Evolutionary conservation across 2,888 invertebrate genomes (phyloP).

Genomic region (Phorcus lineatus): DNA sequence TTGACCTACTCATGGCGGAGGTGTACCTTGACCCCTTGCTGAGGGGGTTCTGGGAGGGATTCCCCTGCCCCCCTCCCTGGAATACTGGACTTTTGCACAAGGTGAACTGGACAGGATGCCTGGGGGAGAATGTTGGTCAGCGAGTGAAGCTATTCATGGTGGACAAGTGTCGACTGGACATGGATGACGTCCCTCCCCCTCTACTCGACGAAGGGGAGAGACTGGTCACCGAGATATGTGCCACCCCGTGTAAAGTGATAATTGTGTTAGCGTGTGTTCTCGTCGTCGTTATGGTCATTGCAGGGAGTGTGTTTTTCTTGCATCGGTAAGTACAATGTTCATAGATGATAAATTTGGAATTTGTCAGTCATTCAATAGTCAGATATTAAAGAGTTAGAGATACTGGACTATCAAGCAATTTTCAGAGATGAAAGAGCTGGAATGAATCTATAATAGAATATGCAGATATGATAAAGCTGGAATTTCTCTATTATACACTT

Average conservation of each 20-base stretch:
- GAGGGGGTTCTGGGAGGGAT: conserved; percentile 46
- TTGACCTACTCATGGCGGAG: conserved; percentile 32
- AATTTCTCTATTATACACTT: too few species aligned
- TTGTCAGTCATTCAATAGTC: too few species aligned
- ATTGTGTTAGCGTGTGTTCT: conserved; percentile 40
- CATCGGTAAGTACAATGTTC: conserved; percentile 37
- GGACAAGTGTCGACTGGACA: conserved; percentile 47
- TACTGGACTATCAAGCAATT: too few species aligned
- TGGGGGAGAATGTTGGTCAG: conserved; percentile 44
- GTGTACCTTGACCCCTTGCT: conserved; percentile 42
- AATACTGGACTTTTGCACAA: conserved; percentile 42
- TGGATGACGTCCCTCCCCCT: conserved; percentile 26
- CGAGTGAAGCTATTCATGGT: conserved; percentile 45
- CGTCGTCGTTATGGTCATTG: conserved; percentile 37
- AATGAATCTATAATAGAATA: too few species aligned
- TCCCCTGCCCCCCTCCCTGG: conserved; percentile 54
- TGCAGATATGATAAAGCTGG: too few species aligned
- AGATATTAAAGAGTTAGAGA: background rate
- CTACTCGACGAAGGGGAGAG: conserved; percentile 28
- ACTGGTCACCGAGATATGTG: conserved; percentile 39
- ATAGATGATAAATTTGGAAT: too few species aligned
- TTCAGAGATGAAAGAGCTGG: too few species aligned
- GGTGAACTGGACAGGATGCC: conserved; percentile 51
- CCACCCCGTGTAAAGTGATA: conserved; percentile 41
- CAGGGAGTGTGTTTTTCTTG: conserved; percentile 38